Conservation (phyloP, 2,113 vertebrate genomes). For the Amblyornis subalaris region DNA sequence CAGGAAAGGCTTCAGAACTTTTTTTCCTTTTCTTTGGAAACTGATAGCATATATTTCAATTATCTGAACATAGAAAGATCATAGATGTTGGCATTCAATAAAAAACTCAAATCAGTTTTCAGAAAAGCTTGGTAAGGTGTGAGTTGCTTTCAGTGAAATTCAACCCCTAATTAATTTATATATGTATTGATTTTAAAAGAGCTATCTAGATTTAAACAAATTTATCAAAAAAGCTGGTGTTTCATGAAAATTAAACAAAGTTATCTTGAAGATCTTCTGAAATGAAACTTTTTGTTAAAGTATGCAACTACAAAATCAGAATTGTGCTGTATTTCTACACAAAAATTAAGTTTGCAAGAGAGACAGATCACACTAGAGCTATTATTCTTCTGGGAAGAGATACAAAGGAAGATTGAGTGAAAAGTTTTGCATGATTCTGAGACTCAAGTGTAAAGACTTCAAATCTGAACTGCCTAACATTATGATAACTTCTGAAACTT, state of each 20-base stretch:
- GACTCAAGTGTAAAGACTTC: not conserved
- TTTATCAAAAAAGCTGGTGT: fast-evolving
- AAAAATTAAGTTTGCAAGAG: not conserved
- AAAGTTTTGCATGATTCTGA: not conserved
- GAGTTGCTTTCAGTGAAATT: not conserved
- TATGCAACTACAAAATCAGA: not conserved
- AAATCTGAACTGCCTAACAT: not conserved
- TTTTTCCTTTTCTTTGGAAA: not conserved
- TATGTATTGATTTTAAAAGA: not conserved
- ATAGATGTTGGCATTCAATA: not conserved
- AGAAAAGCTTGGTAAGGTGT: not conserved
- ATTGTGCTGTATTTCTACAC: not conserved
- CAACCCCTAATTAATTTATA: not conserved
- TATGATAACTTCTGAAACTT: not conserved
- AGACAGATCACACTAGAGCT: not conserved
- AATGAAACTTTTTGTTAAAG: not conserved
- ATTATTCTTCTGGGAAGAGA: not conserved
- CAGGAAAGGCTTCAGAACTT: not conserved
- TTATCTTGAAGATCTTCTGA: not conserved
- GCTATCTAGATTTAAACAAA: not conserved
- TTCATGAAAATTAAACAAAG: not conserved
- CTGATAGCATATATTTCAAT: not conserved
- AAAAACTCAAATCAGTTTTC: not conserved
- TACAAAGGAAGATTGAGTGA: not conserved
- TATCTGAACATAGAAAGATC: not conserved